A percentile compares a stretch with the other conserved stretches of the same genome.
Evolutionary conservation across 2,888 invertebrate species (phyloP).

Genomic region (Sinhomidia bicolor): DNA sequence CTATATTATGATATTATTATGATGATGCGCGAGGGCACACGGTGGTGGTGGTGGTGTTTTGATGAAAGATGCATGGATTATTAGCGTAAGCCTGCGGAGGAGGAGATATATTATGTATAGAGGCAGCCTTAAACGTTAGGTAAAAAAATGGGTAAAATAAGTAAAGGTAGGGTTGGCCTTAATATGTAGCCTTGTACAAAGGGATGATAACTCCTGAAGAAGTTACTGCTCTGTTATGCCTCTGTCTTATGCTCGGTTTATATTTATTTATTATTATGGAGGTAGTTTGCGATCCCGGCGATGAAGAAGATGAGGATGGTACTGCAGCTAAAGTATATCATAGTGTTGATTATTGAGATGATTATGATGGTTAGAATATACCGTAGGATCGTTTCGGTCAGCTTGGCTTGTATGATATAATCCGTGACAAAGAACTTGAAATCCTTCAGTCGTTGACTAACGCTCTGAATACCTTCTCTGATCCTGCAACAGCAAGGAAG

Average conservation of each 20-base stretch:
- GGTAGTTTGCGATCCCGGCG: conserved; percentile 2
- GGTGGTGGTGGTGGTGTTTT: too few species aligned
- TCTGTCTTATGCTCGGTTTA: neutral
- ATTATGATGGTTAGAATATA: conserved; percentile 71
- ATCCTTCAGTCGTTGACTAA: conserved; percentile 77
- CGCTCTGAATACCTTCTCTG: conserved; percentile 61
- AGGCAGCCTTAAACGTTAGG: conserved; percentile 15
- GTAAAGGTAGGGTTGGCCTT: conserved; percentile 51
- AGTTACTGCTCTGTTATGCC: neutral
- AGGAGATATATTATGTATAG: neutral
- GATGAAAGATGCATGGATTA: neutral
- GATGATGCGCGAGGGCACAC: conserved; percentile 11
- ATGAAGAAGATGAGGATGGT: conserved; percentile 20
- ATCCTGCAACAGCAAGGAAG: conserved; percentile 55
- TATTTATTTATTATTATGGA: neutral
- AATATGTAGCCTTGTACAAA: conserved; percentile 21
- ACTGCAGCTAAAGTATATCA: neutral
- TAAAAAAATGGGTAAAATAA: conserved; percentile 3
- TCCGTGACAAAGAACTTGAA: conserved; percentile 79
- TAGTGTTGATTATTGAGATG: conserved; percentile 49
- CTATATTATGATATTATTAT: neutral
- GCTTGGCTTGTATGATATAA: conserved; percentile 77
- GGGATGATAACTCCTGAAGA: conserved; percentile 24
- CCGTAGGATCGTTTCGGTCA: conserved; percentile 73
- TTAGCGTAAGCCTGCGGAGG: conserved; percentile 4